Base-by-base conservation (phyloP, 2,888 invertebrate species). In the Cephonodes hylas region DNA sequence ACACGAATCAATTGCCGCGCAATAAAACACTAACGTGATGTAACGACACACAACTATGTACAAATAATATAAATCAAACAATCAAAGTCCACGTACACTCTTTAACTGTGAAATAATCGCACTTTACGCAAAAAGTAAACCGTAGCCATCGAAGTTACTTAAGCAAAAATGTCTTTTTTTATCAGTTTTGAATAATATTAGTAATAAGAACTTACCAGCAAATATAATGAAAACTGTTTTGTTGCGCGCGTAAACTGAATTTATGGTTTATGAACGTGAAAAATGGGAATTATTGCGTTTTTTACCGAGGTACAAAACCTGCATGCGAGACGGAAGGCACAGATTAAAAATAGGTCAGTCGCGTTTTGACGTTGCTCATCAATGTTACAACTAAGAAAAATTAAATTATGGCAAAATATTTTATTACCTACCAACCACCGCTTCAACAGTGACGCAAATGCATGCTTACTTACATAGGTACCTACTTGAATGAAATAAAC, bases 281-380 rank as follows among this genome's bases (percentile, higher is more conserved):
- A 69, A 68, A 62, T 63, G 48, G 18, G 46, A 56, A 67, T 70
- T 72, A 65, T 66, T 65, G 60, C 48, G 60, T 63, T 72, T 70
- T 64, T 62, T 27, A 8, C 61, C 59, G 48, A 56, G 58, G 64
- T 64, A 65, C 23, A 57, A 67, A 66, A 64, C 53, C n/a, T 58
- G 42, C 60, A 53, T 42, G 65, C 63, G 60, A 48, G 61, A 66
- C 34, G 34, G 25, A 27, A 25, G 58, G 46, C 65, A 73, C 75
- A 73, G 73, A 75, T 63, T 58, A 71, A 64, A 73, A 67, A 66
- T 42, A 25, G 23, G 22, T 15, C 38, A 38, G 34, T 20, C 18
- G 34, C 1, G 2, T 25, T 20, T 42, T 63, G 62, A 58, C 64
- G 23, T 46, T 31, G 18, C 15, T 46, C 10, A 34, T 46, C 6